Base-by-base conservation (phyloP, 1,140 invertebrate genomes). In the Drosophila azteca region DNA sequence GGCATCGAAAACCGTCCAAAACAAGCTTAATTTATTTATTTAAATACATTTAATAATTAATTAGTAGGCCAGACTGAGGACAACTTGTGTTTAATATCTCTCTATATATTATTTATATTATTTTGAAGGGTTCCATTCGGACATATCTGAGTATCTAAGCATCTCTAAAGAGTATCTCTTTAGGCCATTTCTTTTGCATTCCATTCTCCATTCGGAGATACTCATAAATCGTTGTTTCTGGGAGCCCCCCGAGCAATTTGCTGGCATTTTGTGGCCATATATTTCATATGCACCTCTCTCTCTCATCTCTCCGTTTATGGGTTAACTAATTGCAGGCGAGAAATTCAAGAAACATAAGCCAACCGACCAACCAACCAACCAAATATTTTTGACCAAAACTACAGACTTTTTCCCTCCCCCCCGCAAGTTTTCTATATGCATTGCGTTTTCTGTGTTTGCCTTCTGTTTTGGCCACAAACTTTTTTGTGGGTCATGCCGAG, bases 241-340 rank as follows among this genome's bases (percentile, higher is more conserved):
- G 31, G 63, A 39, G 17, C 17, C 17, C 44, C 57, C 66, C 6
- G 22, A 26, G 51, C 44, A 58, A 69, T 55, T 69, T 58, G 44
- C 69, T 58, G 67, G 44, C 35, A 50, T 50, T 69, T 50, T 69
- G 52, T 69, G 48, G 64, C 9, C 67, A 50, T 68, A 68, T 69
- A 57, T 57, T 58, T 70, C 45, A 70, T 70, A 70, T 50, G 67
- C 64, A 69, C 69, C 67, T 58, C 64, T 69, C 26, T 69, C 26
- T 69, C 45, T 64, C 50, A 51, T 69, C 26, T 69, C 17, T 20
- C 45, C 31, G 64, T 58, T 69, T 69, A 69, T 69, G 35, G 64
- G 24, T 69, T 69, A 69, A 70, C 67, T 69, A 70, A 70, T 70
- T 70, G 64, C 65, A 69, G 65, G 65, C 41, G 58, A 64, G n/a